Percentiles rank a stretch among this genome's conserved stretches.
Evolutionary conservation across 2,113 vertebrate species (phyloP).

Genomic region (Cricetomys ansorgei): DNA sequence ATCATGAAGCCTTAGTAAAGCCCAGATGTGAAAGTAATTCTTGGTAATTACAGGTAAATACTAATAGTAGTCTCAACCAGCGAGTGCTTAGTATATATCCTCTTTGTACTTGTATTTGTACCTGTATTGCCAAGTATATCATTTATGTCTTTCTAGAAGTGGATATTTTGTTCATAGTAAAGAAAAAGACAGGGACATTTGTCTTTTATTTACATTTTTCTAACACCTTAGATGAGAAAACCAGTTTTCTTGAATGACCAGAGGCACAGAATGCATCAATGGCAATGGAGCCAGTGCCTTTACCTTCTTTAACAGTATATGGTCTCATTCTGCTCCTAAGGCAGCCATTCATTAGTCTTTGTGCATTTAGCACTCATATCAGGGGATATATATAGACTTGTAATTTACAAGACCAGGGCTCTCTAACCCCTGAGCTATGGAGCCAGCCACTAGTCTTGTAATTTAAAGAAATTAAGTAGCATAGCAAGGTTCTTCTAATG

Average conservation of each 20-base stretch:
- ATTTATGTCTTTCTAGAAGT: conserved; percentile 25
- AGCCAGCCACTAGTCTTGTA: no score
- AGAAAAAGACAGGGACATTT: conserved; percentile 46
- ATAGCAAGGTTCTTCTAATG: neutral
- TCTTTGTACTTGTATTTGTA: conserved; percentile 32
- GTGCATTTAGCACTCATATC: neutral
- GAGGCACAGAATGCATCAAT: conserved; percentile 69
- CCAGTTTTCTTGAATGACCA: conserved; percentile 80
- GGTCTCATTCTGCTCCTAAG: conserved; percentile 73
- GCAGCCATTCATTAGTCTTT: conserved; percentile 2
- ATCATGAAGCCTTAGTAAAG: conserved; percentile 1
- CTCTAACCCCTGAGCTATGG: no score
- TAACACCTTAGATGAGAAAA: conserved; percentile 60
- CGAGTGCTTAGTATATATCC: neutral
- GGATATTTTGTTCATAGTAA: conserved; percentile 49
- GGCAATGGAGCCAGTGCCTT: conserved; percentile 74
- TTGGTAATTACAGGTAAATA: conserved; percentile 32
- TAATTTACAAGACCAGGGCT: no score
- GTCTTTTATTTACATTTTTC: conserved; percentile 44
- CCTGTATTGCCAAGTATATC: neutral
- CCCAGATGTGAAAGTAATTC: neutral
- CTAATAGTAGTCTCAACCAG: conserved; percentile 2
- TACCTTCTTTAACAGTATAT: conserved; percentile 75
- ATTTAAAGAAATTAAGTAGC: conserved; percentile 30
- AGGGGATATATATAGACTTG: no score